Evolutionary conservation across 2,888 invertebrate species (phyloP).

Genomic region (Tupiocoris notatus): DNA sequence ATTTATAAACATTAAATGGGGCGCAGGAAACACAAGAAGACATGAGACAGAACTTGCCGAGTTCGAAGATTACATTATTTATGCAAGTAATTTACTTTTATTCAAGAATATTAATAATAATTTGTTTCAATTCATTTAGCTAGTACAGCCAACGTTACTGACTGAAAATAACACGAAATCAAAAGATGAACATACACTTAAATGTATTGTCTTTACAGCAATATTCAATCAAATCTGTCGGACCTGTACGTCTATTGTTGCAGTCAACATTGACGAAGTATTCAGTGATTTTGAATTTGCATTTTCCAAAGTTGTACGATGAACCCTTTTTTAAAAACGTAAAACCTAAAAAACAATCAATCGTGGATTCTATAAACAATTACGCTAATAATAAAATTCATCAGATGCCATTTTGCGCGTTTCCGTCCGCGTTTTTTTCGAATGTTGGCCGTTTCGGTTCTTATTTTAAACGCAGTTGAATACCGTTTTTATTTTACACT

Average conservation of each 20-base stretch:
- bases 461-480: not conserved
- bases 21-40: conserved; percentile 41
- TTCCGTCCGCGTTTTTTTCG: not conserved
- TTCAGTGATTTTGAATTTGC: too few relatives aligned
- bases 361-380: conserved; percentile 27
- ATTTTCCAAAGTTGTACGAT: too few relatives aligned
- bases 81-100: conserved; percentile 19
- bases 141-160: conserved; percentile 41
- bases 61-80: conserved; percentile 28
- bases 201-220: conserved; percentile 41
- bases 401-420: conserved; percentile 22
- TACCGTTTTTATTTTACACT: not conserved
- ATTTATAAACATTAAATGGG: conserved; percentile 40
- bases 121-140: conserved; percentile 35
- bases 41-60: conserved; percentile 37
- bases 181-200: conserved; percentile 23
- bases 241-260: too few relatives aligned
- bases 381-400: conserved; percentile 14
- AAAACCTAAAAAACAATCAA: conserved; percentile 37
- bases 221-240: too few relatives aligned
- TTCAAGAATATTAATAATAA: conserved; percentile 9
- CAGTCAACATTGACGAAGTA: too few relatives aligned
- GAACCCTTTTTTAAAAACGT: conserved; percentile 24
- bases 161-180: conserved; percentile 40
- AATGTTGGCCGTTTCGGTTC: not conserved